phyloP scores from a whole-genome alignment of 1,140 invertebrate species.

The Homarus americanus region DNA sequence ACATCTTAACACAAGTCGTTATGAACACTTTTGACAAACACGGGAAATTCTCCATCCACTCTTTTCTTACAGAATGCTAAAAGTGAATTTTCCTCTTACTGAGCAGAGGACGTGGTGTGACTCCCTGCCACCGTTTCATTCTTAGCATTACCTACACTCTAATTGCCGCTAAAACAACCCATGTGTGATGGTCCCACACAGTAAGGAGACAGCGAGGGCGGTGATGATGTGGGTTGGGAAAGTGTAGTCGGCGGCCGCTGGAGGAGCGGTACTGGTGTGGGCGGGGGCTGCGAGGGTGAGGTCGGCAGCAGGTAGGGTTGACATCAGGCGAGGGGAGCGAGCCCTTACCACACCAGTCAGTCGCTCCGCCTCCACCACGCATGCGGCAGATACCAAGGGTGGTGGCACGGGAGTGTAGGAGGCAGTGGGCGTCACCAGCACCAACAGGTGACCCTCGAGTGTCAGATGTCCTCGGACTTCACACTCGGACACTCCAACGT shows the following conservation, averaged over 20 bases:
- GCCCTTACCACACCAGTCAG: slow-evolving; percentile 38
- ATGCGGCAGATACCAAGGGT: slow-evolving; percentile 42
- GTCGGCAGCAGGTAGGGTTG: slow-evolving; percentile 42
- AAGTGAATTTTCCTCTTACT: no score
- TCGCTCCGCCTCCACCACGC: slow-evolving; percentile 59
- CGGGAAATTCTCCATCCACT: no score
- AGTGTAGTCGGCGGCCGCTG: no score
- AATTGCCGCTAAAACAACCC: no score
- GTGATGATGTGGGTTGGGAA: not conserved
- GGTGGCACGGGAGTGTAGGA: slow-evolving; percentile 26
- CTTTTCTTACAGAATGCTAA: no score
- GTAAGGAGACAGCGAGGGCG: not conserved
- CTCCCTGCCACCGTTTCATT: no score
- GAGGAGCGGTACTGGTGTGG: slow-evolving; percentile 32
- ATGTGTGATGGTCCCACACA: no score
- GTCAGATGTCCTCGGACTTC: slow-evolving; percentile 41
- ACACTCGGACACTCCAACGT: slow-evolving; percentile 48
- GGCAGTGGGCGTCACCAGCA: slow-evolving; percentile 55
- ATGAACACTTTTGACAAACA: no score
- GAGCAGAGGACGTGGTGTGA: no score
- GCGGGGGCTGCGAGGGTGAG: slow-evolving; percentile 52
- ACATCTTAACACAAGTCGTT: no score
- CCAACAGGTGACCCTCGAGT: slow-evolving; percentile 47
- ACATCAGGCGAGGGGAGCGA: slow-evolving; percentile 39
- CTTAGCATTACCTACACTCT: no score